Evolutionary conservation across 2,888 invertebrate genomes (phyloP).

Genomic region (Andrena praecox): DNA sequence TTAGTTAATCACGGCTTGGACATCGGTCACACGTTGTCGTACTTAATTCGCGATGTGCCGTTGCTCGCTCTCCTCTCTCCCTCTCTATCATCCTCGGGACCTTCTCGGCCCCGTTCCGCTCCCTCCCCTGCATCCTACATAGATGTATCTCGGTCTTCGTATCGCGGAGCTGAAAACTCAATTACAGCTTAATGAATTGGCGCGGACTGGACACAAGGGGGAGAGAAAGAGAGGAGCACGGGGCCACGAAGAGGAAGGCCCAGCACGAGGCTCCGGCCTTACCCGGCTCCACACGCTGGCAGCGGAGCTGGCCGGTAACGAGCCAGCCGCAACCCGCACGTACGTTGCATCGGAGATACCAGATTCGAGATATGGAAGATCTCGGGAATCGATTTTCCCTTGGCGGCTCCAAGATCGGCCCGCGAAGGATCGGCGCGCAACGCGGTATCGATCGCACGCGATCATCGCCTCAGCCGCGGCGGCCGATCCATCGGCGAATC

Average conservation of each 20-base stretch:
- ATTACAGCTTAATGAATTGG: constrained; percentile 85
- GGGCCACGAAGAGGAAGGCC: constrained; percentile 24
- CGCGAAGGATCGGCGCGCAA: constrained; percentile 22
- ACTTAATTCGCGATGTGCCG: constrained; percentile 78
- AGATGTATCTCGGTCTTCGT: constrained; percentile 80
- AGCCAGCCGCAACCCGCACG: constrained; percentile 58
- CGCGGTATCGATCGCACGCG: constrained; percentile 63
- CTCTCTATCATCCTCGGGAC: constrained; percentile 27
- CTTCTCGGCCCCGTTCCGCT: constrained; percentile 10
- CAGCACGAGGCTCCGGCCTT: constrained; percentile 14
- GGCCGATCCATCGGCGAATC: constrained; percentile 37
- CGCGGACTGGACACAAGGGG: constrained; percentile 55
- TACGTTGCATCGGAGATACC: constrained; percentile 62
- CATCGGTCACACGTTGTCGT: constrained; percentile 83
- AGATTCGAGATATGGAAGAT: constrained; percentile 72
- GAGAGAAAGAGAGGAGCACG: constrained; percentile 8
- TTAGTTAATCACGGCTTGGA: constrained; percentile 83
- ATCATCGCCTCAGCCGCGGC: constrained; percentile 47
- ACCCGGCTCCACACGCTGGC: constrained; percentile 16
- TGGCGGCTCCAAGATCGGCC: constrained; percentile 50
- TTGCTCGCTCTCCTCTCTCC: constrained; percentile 21
- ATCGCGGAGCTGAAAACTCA: constrained; percentile 84
- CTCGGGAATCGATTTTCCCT: constrained; percentile 73
- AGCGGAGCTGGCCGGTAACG: constrained; percentile 56
- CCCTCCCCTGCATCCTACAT: constrained; percentile 59